Base-by-base conservation (phyloP, 92 coral and sea anemone species). In the Porites divaricata region DNA sequence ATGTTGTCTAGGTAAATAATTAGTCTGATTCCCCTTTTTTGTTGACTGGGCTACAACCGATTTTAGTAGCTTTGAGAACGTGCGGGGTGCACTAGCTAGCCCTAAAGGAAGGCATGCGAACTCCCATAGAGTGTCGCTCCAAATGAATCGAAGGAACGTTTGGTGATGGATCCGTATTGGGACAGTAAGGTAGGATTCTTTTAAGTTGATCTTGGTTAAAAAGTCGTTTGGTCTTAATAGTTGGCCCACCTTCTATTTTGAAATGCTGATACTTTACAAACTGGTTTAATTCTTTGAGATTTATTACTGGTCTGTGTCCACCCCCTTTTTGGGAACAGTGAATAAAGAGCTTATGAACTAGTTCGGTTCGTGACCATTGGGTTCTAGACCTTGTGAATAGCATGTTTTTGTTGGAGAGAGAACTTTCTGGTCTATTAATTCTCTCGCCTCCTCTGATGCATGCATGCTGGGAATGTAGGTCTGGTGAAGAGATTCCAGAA, bases 211-310 rank as follows among this genome's bases (percentile, higher is more conserved):
- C 92, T 74, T 92, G 92, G 26, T 92, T 88, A 20, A n/a, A n/a
- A n/a, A n/a, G n/a, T n/a, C n/a, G n/a, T n/a, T n/a, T n/a, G n/a
- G n/a, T n/a, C n/a, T n/a, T n/a, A n/a, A n/a, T n/a, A n/a, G n/a
- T n/a, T n/a, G n/a, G n/a, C n/a, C n/a, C n/a, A n/a, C n/a, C n/a
- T n/a, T n/a, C n/a, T n/a, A n/a, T n/a, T n/a, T n/a, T n/a, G n/a
- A n/a, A n/a, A n/a, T n/a, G n/a, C n/a, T n/a, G n/a, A n/a, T n/a
- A n/a, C n/a, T n/a, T n/a, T n/a, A n/a, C n/a, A n/a, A n/a, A n/a
- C n/a, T n/a, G n/a, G n/a, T n/a, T n/a, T n/a, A 92, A 89, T 79
- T 92, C 93, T 49, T 69, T 75, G 48, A 92, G 89, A 45, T 89
- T 92, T 77, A 89, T 83, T 4, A 89, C 90, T 24, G 85, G 85